Evolutionary conservation across 2,888 invertebrate species (phyloP).

Genomic region (Lasiommata megera): DNA sequence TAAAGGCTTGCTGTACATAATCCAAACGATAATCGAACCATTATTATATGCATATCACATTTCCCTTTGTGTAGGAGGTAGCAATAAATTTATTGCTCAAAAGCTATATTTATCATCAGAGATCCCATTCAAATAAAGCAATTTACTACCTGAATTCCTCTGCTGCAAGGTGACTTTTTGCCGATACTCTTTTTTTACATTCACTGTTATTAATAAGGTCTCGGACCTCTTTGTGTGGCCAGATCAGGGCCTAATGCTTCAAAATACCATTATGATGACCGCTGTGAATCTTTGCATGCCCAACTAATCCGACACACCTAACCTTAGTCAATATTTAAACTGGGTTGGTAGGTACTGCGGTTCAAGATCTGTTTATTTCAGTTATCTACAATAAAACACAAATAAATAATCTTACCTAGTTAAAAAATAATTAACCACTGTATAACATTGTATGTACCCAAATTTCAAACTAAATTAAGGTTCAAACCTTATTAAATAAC

Average conservation of each 20-base stretch:
- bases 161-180: constrained; percentile 77
- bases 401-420: too few relatives aligned
- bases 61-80: constrained; percentile 24
- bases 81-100: constrained; percentile 48
- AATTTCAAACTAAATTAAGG: too few relatives aligned
- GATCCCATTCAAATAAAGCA: constrained; percentile 69
- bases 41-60: too few relatives aligned
- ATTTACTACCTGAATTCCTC: constrained; percentile 77
- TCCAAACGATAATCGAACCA: neutral
- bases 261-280: neutral
- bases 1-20: neutral
- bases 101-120: constrained; percentile 43
- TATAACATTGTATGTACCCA: too few relatives aligned
- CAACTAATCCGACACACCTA: neutral
- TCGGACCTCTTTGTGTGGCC: constrained; percentile 68
- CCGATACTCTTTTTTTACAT: constrained; percentile 56
- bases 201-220: constrained; percentile 59
- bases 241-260: constrained; percentile 26
- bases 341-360: too few relatives aligned
- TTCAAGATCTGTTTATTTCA: too few relatives aligned
- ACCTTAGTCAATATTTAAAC: too few relatives aligned
- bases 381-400: too few relatives aligned
- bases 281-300: constrained; percentile 1
- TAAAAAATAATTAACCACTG: too few relatives aligned
- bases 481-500: too few relatives aligned